phyloP scores from a whole-genome alignment of 2,113 vertebrate species.

The Gavia stellata region DNA sequence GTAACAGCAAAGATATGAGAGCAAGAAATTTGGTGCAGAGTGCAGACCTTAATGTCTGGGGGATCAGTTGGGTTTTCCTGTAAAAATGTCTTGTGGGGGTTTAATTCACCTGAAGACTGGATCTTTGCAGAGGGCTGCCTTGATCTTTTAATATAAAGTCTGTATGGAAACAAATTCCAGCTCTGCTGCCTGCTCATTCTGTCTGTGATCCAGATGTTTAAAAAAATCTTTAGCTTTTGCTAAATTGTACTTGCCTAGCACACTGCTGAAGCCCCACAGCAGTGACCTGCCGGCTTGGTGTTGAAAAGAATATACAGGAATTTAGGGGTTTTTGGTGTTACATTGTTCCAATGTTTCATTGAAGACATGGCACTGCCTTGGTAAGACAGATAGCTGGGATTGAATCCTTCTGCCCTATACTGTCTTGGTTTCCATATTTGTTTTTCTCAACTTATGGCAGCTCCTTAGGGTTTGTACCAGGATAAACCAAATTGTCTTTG shows the following conservation, averaged over 20 bases:
- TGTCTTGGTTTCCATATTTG: neutral
- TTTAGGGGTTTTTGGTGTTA: neutral
- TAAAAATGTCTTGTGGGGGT: neutral
- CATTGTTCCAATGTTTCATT: accelerated
- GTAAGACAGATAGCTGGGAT: neutral
- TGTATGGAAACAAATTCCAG: neutral
- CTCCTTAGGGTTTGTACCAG: neutral
- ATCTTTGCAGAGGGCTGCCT: neutral
- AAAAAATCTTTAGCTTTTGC: neutral
- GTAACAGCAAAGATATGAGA: neutral
- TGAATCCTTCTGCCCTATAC: neutral
- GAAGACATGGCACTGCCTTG: neutral
- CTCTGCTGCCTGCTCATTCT: neutral
- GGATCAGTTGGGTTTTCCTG: neutral
- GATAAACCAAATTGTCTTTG: neutral
- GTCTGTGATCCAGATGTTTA: neutral
- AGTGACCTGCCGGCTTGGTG: neutral
- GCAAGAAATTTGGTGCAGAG: neutral
- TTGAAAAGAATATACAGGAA: neutral
- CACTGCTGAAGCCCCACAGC: neutral
- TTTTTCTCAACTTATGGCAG: neutral
- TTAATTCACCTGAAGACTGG: neutral
- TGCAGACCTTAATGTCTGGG: neutral
- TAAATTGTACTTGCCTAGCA: neutral
- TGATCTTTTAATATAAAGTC: neutral